These are phyloP conservation scores for Anarrhichthys ocellatus DNA, from an alignment of 2,113 vertebrate species.

Conservation along the genomic window DNA sequence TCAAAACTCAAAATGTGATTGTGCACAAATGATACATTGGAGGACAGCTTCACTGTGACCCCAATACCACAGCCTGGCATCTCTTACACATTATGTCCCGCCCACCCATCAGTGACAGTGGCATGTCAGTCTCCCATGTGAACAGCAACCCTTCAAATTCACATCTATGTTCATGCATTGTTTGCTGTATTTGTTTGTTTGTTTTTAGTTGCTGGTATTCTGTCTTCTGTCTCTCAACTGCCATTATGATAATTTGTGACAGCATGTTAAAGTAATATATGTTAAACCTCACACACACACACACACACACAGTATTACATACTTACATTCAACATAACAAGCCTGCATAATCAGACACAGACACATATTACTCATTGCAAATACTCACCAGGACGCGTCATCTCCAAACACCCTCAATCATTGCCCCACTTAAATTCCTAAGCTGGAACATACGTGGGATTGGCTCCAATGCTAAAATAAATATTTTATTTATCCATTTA, in stretches of 20 bases:
- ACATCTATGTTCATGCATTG: background rate
- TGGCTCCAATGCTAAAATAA: background rate
- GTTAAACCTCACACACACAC: background rate
- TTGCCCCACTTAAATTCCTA: slow-evolving; percentile 1
- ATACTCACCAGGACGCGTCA: background rate
- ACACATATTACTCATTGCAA: background rate
- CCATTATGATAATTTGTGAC: background rate
- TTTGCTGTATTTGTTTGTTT: background rate
- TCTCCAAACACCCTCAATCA: background rate
- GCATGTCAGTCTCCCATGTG: background rate
- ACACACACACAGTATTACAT: background rate
- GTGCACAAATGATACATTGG: background rate
- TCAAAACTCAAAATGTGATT: background rate
- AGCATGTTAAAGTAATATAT: background rate
- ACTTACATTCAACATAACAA: background rate
- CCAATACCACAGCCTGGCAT: background rate
- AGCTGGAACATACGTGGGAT: background rate
- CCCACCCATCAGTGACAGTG: background rate
- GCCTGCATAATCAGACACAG: background rate
- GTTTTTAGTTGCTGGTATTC: background rate
- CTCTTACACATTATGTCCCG: background rate
- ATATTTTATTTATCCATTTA: background rate
- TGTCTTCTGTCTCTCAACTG: background rate
- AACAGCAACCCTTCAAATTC: background rate
- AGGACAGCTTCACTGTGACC: background rate